phyloP scores from a whole-genome alignment of 2,797 vertebrate genomes.

The Parauchenoglanis punctatus region DNA sequence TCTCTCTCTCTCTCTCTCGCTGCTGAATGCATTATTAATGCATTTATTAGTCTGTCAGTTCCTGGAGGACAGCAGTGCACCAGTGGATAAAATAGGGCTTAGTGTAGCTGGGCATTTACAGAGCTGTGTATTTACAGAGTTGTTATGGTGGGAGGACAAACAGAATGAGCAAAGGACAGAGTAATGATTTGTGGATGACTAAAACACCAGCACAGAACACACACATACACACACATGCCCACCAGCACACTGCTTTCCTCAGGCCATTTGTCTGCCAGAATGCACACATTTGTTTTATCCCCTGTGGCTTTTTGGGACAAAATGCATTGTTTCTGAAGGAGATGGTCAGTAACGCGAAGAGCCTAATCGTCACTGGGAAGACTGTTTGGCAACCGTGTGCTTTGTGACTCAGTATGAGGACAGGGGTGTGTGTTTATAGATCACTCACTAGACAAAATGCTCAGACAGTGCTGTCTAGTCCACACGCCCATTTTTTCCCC shows the following conservation, averaged over 20 bases:
- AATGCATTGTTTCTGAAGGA: background rate
- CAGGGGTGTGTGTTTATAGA: constrained; percentile 15
- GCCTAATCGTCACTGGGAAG: background rate
- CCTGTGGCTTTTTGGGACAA: constrained; percentile 27
- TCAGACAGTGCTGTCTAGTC: constrained; percentile 21
- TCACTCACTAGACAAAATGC: constrained; percentile 24
- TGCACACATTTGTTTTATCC: constrained; percentile 23
- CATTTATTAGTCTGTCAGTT: constrained; percentile 46
- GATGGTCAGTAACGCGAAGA: background rate
- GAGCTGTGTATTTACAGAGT: constrained; percentile 11
- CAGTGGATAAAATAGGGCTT: constrained; percentile 3
- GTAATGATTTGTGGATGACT: constrained; percentile 53
- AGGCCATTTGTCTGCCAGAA: constrained; percentile 18
- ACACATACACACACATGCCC: background rate
- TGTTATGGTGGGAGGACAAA: constrained; percentile 23
- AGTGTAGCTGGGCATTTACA: constrained; percentile 14
- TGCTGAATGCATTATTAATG: constrained; percentile 52
- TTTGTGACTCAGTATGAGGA: constrained; percentile 12
- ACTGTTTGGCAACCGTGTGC: background rate
- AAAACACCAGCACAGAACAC: constrained; percentile 16
- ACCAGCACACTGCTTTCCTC: constrained; percentile 17
- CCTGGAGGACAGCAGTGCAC: constrained; percentile 18
- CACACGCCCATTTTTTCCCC: constrained; percentile 31
- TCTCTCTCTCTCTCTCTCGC: constrained; percentile 43
- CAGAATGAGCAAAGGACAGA: constrained; percentile 33